Percentiles rank a stretch among this genome's conserved stretches.
Evolutionary conservation across 1,140 invertebrate genomes (phyloP).

Genomic region (Philopotamus ludificatus): DNA sequence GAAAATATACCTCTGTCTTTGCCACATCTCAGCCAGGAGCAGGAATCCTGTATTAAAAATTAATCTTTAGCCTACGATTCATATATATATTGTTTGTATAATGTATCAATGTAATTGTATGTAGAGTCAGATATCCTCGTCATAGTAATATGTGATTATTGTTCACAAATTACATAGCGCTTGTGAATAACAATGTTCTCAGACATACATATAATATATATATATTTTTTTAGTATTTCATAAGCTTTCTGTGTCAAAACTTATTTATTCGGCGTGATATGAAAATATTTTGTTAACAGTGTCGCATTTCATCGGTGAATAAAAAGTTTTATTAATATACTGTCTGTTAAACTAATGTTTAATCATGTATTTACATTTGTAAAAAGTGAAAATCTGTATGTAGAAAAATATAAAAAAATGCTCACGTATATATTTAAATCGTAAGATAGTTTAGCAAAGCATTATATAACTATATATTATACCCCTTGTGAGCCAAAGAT

Average conservation of each 20-base stretch:
- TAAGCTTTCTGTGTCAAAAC: slow-evolving; percentile 27
- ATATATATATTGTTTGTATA: slow-evolving; percentile 12
- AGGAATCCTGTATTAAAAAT: slow-evolving; percentile 19
- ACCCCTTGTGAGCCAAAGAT: slow-evolving; percentile 25
- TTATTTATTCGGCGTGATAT: background rate
- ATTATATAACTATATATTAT: no score
- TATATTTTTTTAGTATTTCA: slow-evolving; percentile 30
- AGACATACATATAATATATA: slow-evolving; percentile 11
- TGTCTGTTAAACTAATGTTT: slow-evolving; percentile 4
- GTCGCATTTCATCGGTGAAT: no score
- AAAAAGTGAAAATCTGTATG: slow-evolving; percentile 15
- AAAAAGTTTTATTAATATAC: slow-evolving; percentile 3
- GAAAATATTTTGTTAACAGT: no score
- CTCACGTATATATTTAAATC: slow-evolving; percentile 26
- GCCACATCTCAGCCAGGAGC: slow-evolving; percentile 26
- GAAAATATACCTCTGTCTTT: background rate
- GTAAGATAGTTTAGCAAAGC: slow-evolving; percentile 19
- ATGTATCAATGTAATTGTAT: slow-evolving; percentile 12
- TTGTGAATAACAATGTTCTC: slow-evolving; percentile 25
- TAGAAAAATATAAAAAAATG: slow-evolving; percentile 26
- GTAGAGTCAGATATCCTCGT: slow-evolving; percentile 13
- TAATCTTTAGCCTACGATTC: slow-evolving; percentile 16
- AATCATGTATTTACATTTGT: slow-evolving; percentile 5
- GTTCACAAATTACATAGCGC: slow-evolving; percentile 10
- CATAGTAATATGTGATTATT: slow-evolving; percentile 16